Conservation (phyloP, 2,113 vertebrate genomes). For the Calidris pygmaea region DNA sequence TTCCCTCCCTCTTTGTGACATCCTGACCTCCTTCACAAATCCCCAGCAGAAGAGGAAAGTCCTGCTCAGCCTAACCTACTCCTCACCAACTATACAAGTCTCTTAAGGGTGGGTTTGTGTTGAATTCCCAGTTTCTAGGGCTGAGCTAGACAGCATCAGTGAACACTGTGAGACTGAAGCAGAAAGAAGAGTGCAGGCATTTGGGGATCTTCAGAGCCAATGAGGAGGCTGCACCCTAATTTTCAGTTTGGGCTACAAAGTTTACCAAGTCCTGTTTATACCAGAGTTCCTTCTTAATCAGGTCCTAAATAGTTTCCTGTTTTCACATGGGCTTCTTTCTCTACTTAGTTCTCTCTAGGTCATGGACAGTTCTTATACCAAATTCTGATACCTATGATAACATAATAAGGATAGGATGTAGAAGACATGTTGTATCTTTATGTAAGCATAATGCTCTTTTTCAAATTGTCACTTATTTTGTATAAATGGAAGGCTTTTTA, state of each 20-base stretch:
- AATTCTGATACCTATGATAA: neutral
- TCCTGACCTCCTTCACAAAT: neutral
- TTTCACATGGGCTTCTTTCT: neutral
- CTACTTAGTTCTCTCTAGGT: neutral
- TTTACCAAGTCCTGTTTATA: neutral
- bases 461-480: neutral
- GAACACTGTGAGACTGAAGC: neutral
- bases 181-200: neutral
- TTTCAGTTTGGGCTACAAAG: neutral
- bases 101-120: neutral
- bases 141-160: neutral
- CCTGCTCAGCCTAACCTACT: neutral
- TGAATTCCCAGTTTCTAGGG: neutral
- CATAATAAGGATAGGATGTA: neutral
- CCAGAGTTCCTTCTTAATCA: neutral
- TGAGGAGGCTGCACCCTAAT: neutral
- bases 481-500: neutral
- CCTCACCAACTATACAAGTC: neutral
- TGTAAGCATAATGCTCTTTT: neutral
- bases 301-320: neutral
- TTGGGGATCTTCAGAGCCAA: neutral
- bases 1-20: neutral
- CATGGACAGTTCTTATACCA: neutral
- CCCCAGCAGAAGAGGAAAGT: neutral
- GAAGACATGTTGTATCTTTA: neutral